Conservation (phyloP, 2,797 vertebrate genomes). For the Bradypodion ventrale region DNA sequence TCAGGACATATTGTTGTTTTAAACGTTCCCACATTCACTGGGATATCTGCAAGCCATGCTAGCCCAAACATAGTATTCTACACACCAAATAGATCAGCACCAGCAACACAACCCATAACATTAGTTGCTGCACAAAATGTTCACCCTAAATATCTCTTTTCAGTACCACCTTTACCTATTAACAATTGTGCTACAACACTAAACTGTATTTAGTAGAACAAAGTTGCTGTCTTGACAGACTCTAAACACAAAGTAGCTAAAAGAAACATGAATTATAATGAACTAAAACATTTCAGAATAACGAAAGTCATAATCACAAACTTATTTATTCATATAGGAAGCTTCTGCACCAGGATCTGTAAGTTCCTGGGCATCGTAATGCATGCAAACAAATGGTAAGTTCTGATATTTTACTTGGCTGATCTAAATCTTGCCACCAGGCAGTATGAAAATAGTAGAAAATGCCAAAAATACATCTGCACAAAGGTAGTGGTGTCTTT, state of each 20-base stretch:
- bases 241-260: neutral
- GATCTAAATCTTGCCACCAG: neutral
- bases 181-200: neutral
- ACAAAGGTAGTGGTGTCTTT: conserved; percentile 22
- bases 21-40: neutral
- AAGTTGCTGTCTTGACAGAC: neutral
- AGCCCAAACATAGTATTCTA: neutral
- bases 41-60: neutral
- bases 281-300: neutral
- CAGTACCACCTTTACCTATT: neutral
- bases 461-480: conserved; percentile 24
- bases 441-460: neutral
- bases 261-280: neutral
- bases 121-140: neutral
- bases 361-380: neutral
- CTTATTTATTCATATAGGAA: neutral
- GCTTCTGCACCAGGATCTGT: neutral
- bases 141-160: neutral
- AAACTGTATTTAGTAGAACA: neutral
- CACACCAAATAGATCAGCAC: neutral
- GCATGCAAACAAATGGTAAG: neutral
- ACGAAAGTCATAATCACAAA: neutral
- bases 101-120: neutral
- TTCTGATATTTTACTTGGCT: neutral
- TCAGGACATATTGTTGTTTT: no score